phyloP scores from a whole-genome alignment of 2,113 vertebrate genomes.

The Neotragus pygmaeus region DNA sequence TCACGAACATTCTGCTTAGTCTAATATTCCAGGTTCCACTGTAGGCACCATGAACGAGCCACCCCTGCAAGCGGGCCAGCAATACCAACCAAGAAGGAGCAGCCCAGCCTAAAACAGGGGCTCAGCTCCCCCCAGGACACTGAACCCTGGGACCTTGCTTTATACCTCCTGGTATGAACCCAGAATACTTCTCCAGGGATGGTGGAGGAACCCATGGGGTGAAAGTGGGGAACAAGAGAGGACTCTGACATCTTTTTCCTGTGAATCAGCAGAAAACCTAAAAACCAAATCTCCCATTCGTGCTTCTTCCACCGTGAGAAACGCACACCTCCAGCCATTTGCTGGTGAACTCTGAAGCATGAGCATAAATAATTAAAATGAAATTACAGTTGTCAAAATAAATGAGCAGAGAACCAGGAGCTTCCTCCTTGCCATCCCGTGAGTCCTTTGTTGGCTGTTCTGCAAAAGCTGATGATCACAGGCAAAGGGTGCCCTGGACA shows the following conservation, averaged over 20 bases:
- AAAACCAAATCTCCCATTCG: not conserved
- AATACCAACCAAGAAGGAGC: not conserved
- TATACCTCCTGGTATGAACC: not conserved
- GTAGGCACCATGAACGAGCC: rapidly evolving
- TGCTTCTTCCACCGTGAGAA: not conserved
- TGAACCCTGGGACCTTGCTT: not conserved
- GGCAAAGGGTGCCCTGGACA: not conserved
- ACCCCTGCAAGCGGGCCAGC: not conserved
- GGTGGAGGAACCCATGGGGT: not conserved
- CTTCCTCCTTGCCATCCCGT: not conserved
- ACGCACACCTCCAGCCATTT: not conserved
- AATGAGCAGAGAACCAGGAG: not conserved
- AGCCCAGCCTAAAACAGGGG: not conserved
- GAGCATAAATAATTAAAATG: slow-evolving; percentile 58
- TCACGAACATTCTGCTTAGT: not conserved
- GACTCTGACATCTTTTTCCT: not conserved
- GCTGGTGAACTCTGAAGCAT: not conserved
- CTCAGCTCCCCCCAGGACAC: rapidly evolving
- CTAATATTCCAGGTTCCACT: not conserved
- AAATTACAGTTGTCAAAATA: slow-evolving; percentile 57
- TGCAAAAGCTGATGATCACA: not conserved
- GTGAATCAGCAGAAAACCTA: not conserved
- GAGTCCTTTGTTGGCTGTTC: not conserved
- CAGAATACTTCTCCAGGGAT: not conserved
- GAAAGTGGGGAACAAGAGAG: not conserved